A percentile compares a stretch with the other conserved stretches of the same genome.
Conservation (phyloP, 2,113 vertebrate genomes). For the Varanus komodoensis region DNA sequence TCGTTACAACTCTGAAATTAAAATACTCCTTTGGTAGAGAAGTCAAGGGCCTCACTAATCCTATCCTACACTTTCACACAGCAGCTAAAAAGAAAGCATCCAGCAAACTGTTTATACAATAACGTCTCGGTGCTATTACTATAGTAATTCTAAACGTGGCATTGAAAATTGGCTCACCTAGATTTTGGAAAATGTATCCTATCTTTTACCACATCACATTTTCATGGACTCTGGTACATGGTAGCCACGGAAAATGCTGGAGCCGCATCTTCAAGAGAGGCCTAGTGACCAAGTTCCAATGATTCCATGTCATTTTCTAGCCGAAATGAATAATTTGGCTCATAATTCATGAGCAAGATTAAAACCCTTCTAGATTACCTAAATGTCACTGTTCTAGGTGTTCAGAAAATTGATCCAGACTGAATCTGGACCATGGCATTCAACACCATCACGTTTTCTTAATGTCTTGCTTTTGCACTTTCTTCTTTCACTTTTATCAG, state of each 20-base stretch:
- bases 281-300: background rate
- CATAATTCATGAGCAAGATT: background rate
- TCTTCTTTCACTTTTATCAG: no score
- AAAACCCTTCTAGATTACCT: background rate
- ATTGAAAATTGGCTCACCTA: background rate
- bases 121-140: background rate
- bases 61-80: background rate
- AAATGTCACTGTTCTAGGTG: background rate
- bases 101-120: background rate
- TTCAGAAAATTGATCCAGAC: background rate
- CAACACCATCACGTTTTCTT: background rate
- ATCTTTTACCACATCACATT: background rate
- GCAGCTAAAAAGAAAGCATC: background rate
- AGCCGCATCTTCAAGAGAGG: background rate
- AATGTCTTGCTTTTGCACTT: no score
- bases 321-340: background rate
- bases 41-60: background rate
- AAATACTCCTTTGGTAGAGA: background rate
- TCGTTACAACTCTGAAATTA: conserved; percentile 6
- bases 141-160: background rate
- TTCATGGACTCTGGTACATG: background rate
- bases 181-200: background rate
- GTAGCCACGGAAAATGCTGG: background rate
- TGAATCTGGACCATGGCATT: background rate
- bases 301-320: background rate